A percentile compares a stretch with the other conserved stretches of the same genome.
Conservation (phyloP, 2,888 invertebrate genomes). For the Tethea ocularis region DNA sequence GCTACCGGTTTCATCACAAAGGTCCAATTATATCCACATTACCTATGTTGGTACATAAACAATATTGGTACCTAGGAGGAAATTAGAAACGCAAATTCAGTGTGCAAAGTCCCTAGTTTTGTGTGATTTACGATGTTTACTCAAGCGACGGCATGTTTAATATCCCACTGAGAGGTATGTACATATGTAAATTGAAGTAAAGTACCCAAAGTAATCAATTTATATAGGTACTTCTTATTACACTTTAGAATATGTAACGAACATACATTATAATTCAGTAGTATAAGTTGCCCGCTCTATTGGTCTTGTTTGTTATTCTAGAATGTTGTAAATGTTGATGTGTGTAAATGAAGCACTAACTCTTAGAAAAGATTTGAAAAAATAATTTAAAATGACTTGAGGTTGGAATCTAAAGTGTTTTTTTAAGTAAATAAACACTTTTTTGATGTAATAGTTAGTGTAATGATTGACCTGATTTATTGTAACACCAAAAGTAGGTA, state of each 20-base stretch:
- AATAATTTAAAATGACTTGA: no score
- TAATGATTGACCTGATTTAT: no score
- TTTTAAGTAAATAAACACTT: no score
- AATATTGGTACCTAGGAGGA: conserved; percentile 42
- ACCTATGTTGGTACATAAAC: conserved; percentile 29
- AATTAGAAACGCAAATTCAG: conserved; percentile 73
- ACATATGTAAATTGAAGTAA: conserved; percentile 51
- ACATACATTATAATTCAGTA: conserved; percentile 22
- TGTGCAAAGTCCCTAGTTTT: conserved; percentile 65
- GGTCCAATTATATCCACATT: conserved; percentile 31
- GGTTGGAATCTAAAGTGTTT: no score
- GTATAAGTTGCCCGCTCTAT: conserved; percentile 1
- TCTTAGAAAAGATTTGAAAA: not conserved
- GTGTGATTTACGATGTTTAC: conserved; percentile 74
- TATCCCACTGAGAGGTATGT: conserved; percentile 66
- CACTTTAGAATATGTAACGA: conserved; percentile 26
- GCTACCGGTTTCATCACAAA: conserved; percentile 10
- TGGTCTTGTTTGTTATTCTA: not conserved
- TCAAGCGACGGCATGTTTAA: conserved; percentile 67
- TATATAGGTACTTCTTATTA: conserved; percentile 35
- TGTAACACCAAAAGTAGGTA: no score
- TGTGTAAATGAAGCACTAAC: not conserved
- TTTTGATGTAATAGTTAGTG: no score
- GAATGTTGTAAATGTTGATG: no score
- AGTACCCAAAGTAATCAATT: conserved; percentile 48